Conservation (phyloP, 2,113 vertebrate species). For the Micromys minutus region DNA sequence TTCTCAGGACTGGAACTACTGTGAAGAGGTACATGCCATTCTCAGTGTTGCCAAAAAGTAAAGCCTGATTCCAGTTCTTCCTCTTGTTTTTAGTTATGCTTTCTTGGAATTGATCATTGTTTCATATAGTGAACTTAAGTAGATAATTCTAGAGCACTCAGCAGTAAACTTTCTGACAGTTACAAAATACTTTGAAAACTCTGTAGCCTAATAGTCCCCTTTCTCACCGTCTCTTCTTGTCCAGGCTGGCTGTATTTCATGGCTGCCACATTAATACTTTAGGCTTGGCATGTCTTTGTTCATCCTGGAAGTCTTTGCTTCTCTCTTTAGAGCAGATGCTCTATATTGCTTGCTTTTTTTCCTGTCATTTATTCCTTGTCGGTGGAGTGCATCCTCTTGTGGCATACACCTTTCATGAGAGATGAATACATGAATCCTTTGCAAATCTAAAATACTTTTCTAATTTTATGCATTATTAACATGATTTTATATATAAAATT, state of each 20-base stretch:
- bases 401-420: slow-evolving; percentile 29
- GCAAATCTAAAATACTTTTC: slow-evolving; percentile 2
- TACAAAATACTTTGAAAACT: slow-evolving; percentile 7
- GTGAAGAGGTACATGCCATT: not conserved
- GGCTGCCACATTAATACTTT: too few relatives aligned
- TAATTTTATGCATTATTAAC: not conserved
- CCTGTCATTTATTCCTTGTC: slow-evolving; percentile 36
- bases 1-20: not conserved
- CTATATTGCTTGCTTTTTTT: not conserved
- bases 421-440: not conserved
- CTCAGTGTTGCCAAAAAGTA: not conserved
- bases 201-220: not conserved
- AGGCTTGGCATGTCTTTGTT: not conserved
- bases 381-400: not conserved
- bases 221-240: not conserved
- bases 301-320: not conserved
- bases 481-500: slow-evolving; percentile 34
- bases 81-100: not conserved
- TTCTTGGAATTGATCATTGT: not conserved
- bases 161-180: not conserved
- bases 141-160: not conserved
- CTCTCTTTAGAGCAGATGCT: not conserved
- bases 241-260: not conserved
- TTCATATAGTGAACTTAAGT: not conserved
- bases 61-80: not conserved